A percentile compares a stretch with the other conserved stretches of the same genome.
Evolutionary conservation across 1,140 invertebrate species (phyloP).

Genomic region (Bactericera cockerelli): DNA sequence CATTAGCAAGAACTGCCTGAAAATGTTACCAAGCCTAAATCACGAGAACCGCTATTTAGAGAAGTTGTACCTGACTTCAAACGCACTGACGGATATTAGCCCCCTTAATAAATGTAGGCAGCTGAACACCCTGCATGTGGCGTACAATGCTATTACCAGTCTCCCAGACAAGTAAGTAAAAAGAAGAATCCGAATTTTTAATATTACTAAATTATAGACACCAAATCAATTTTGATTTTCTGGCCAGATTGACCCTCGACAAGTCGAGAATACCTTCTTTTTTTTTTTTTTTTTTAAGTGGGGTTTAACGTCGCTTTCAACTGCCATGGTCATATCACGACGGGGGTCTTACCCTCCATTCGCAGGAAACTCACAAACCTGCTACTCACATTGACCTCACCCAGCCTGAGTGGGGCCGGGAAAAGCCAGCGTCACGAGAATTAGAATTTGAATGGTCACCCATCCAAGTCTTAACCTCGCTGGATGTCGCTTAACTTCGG

Average conservation of each 20-base stretch:
- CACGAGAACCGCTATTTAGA: constrained; percentile 41
- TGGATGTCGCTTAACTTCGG: too few relatives aligned
- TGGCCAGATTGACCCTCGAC: neutral
- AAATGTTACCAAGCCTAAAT: constrained; percentile 43
- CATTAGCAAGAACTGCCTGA: constrained; percentile 58
- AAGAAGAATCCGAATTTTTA: neutral
- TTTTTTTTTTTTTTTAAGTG: too few relatives aligned
- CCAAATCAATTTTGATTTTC: neutral
- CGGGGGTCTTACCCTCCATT: too few relatives aligned
- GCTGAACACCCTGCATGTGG: constrained; percentile 52
- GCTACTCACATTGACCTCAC: too few relatives aligned
- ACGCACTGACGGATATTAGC: constrained; percentile 55
- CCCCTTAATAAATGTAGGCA: constrained; percentile 46
- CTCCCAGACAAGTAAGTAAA: constrained; percentile 46
- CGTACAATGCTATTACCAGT: constrained; percentile 57
- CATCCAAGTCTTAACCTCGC: too few relatives aligned
- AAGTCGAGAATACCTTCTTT: too few relatives aligned
- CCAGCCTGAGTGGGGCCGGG: too few relatives aligned
- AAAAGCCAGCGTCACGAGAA: too few relatives aligned
- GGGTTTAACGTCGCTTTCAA: too few relatives aligned
- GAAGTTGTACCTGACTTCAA: constrained; percentile 56
- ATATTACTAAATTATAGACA: neutral
- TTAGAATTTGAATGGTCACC: too few relatives aligned
- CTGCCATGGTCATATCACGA: too few relatives aligned
- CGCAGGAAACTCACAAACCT: too few relatives aligned